Conservation (phyloP, 2,113 vertebrate species). For the Labrus mixtus region DNA sequence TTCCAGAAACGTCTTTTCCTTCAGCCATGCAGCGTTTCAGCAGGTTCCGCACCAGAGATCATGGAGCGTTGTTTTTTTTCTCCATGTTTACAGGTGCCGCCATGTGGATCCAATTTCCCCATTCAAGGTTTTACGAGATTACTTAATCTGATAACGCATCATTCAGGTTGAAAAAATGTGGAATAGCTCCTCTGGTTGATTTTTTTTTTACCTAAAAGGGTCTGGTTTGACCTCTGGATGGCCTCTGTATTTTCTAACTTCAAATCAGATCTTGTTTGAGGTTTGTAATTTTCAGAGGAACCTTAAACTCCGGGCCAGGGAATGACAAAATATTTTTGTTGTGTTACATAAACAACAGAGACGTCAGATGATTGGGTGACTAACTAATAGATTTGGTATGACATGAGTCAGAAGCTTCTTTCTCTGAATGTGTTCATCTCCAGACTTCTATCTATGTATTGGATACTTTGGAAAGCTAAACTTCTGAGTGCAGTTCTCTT, state of each 20-base stretch:
- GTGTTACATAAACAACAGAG: background rate
- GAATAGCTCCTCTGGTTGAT: background rate
- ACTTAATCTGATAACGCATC: slow-evolving; percentile 47
- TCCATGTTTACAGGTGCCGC: slow-evolving; percentile 28
- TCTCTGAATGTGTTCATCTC: background rate
- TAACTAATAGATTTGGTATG: background rate
- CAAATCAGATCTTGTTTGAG: background rate
- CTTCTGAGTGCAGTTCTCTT: background rate
- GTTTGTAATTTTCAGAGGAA: background rate
- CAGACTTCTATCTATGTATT: background rate
- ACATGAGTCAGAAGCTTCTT: background rate
- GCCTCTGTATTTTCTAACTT: slow-evolving; percentile 5
- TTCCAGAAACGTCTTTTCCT: too few species aligned
- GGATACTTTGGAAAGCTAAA: background rate
- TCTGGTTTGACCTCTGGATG: background rate
- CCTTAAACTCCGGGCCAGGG: background rate
- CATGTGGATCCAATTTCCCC: slow-evolving; percentile 52
- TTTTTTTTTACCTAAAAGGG: background rate
- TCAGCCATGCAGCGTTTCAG: background rate
- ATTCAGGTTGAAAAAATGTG: background rate
- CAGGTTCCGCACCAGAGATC: background rate
- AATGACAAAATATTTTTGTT: background rate
- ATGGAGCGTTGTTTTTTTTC: background rate
- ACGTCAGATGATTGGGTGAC: background rate
- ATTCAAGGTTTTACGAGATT: slow-evolving; percentile 38